Conservation (phyloP, 1,140 invertebrate species). For the Dreissena polymorpha region DNA sequence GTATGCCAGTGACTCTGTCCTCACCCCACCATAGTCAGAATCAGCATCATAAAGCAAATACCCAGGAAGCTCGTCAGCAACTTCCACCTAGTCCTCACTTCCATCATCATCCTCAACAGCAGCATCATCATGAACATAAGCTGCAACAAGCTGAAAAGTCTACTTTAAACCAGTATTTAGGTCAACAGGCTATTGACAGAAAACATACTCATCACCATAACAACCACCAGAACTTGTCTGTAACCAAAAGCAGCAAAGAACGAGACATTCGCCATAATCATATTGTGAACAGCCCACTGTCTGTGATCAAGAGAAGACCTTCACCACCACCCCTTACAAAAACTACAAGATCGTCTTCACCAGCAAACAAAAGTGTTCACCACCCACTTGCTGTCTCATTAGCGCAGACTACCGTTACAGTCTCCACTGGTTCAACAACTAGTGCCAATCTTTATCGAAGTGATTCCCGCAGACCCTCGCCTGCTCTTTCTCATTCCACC, state of each 20-base stretch:
- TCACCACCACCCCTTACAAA: slow-evolving; percentile 41
- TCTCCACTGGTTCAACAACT: background rate
- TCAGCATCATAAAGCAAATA: background rate
- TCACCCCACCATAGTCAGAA: too few species aligned
- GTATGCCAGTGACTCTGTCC: background rate
- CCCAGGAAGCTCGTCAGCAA: background rate
- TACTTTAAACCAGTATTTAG: too few species aligned
- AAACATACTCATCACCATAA: background rate
- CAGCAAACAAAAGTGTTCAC: background rate
- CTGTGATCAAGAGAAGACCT: slow-evolving; percentile 42
- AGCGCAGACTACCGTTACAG: background rate
- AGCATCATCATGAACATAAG: slow-evolving; percentile 9
- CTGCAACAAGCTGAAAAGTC: slow-evolving; percentile 4
- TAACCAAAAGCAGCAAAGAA: slow-evolving; percentile 6
- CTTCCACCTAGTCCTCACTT: background rate
- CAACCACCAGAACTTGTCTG: background rate
- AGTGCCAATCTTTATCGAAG: slow-evolving; percentile 29
- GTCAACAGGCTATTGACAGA: too few species aligned
- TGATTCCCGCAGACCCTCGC: slow-evolving; percentile 12
- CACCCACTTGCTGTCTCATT: background rate
- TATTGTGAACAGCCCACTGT: slow-evolving; percentile 26
- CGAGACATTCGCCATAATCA: background rate
- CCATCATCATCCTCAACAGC: background rate
- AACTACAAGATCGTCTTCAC: slow-evolving; percentile 13
- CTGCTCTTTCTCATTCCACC: slow-evolving; percentile 14